Conservation (phyloP, 2,888 invertebrate species). For the Physocephala rufipes region DNA sequence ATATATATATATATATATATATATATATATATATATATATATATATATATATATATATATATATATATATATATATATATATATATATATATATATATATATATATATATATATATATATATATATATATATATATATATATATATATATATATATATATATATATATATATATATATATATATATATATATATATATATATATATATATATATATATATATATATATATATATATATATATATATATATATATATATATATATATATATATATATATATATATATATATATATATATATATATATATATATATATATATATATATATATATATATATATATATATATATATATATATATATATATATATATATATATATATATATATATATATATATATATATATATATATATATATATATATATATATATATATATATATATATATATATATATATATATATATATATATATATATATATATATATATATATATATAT, state of each 20-base stretch:
- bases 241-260: not conserved
- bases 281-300: not conserved
- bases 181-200: not conserved
- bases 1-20: slow-evolving; percentile 38
- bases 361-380: not conserved
- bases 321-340: slow-evolving; percentile 28
- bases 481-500: not conserved
- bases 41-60: not conserved
- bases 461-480: not conserved
- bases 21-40: not conserved
- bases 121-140: slow-evolving; percentile 1
- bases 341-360: not conserved
- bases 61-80: not conserved
- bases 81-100: not conserved
- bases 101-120: slow-evolving; percentile 38
- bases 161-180: not conserved
- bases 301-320: slow-evolving; percentile 33
- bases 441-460: not conserved
- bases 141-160: not conserved
- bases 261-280: not conserved
- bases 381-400: not conserved
- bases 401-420: slow-evolving; percentile 14
- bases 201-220: slow-evolving; percentile 36
- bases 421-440: slow-evolving; percentile 37
- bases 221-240: slow-evolving; percentile 18